Evolutionary conservation across 2,888 invertebrate genomes (phyloP), one percentile per base, ranked within the genome.

Genomic region (Hyles lineata): DNA sequence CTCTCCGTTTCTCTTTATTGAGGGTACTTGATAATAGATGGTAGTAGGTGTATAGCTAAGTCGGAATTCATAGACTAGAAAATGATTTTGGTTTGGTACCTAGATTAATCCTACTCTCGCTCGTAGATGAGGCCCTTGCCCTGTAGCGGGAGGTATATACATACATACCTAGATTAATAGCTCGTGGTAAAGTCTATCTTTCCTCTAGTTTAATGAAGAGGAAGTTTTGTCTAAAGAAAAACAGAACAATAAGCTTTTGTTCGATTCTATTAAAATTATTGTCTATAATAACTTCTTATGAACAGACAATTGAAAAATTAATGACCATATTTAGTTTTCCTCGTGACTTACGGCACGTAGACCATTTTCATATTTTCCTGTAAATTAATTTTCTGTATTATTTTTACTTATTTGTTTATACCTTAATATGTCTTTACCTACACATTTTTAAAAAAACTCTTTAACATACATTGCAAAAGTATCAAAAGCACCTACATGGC

Each of bases 301-400:
- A 19, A 55, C 7, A 19, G 7, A n/a, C 43, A 43, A 43, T 35
- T 19, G 17, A 23, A 23, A 21, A 43, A 23, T 63, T 67, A 43
- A 21, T 43, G 25, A 23, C 2, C 2, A 23, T 50, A 35, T n/a
- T 55, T 23, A 2, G 15, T 23, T 67, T 67, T 67, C 43, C 67
- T 50, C 43, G 67, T 67, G 67, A 15, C 23, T n/a, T 50, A 6
- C 5, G 43, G 43, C 67, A 67, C 67, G 67, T 67, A 67, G 50
- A 23, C 43, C 67, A 23, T 50, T 50, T 67, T 43, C 50, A 50
- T 19, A 21, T 67, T 67, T 67, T 50, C 67, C 67, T 67, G 21
- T 17, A 50, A 32, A 62, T n/a, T 62, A 62, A 35, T 21, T 21
- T 43, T 32, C 9, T 67, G 15, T 67, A 43, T 67, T n/a, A 21